phyloP scores from a whole-genome alignment of 2,888 invertebrate genomes.

The Tipula unca region DNA sequence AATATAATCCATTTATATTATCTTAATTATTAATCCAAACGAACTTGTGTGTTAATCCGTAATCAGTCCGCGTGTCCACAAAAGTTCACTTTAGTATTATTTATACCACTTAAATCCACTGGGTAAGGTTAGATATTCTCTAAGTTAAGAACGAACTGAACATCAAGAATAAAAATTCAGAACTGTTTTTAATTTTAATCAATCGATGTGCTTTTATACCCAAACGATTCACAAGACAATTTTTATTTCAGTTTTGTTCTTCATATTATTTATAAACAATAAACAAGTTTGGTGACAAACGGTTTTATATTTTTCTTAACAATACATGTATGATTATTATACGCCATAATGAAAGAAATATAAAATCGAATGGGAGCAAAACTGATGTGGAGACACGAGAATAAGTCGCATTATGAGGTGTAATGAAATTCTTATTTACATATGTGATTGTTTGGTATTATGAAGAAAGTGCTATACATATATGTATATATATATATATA shows the following conservation, averaged over 20 bases:
- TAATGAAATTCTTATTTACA: neutral
- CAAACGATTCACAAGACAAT: neutral
- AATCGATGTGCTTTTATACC: conserved; percentile 8
- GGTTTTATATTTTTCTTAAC: neutral
- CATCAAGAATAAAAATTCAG: neutral
- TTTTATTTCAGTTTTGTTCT: neutral
- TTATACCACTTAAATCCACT: neutral
- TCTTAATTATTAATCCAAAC: neutral
- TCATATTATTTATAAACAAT: neutral
- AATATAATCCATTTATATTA: neutral
- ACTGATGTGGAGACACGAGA: neutral
- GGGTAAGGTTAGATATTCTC: neutral
- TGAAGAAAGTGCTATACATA: neutral
- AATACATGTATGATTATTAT: too few relatives aligned
- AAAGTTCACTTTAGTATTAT: neutral
- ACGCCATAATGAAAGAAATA: neutral
- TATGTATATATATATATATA: too few relatives aligned
- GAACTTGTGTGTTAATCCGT: neutral
- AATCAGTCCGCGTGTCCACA: neutral
- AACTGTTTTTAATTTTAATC: conserved; percentile 3
- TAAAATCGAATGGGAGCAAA: neutral
- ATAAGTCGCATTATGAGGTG: neutral
- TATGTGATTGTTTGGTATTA: neutral
- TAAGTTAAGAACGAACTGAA: neutral
- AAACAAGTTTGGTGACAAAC: conserved; percentile 18